These are phyloP conservation scores for Clivina fossor DNA, from an alignment of 2,888 invertebrate genomes.

Conservation along the genomic window DNA sequence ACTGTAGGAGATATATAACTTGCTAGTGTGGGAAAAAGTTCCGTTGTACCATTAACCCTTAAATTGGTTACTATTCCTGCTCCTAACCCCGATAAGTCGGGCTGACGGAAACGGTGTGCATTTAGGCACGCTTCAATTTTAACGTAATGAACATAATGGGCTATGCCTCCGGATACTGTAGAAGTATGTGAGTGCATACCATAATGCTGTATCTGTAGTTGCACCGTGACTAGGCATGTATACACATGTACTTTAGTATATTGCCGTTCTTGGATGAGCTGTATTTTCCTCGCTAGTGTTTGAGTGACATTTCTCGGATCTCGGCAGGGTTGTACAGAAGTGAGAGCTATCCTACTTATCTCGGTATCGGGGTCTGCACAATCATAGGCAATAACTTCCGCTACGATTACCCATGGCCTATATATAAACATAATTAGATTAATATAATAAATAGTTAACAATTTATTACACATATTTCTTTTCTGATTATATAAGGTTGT, in stretches of 20 bases:
- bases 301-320: slow-evolving; percentile 7
- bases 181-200: slow-evolving; percentile 22
- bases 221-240: slow-evolving; percentile 12
- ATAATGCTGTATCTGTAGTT: slow-evolving; percentile 8
- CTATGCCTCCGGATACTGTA: slow-evolving; percentile 9
- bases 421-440: too few relatives aligned
- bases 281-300: not conserved
- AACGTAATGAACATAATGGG: not conserved
- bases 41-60: slow-evolving; percentile 13
- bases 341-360: not conserved
- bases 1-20: slow-evolving; percentile 1
- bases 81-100: slow-evolving; percentile 13
- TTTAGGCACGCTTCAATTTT: slow-evolving; percentile 1
- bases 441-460: too few relatives aligned
- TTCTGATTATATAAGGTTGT: too few relatives aligned
- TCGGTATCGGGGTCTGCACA: slow-evolving; percentile 10
- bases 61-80: slow-evolving; percentile 4
- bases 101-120: slow-evolving; percentile 7
- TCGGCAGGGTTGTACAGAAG: slow-evolving; percentile 2
- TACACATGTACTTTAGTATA: slow-evolving; percentile 14
- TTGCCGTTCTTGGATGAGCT: slow-evolving; percentile 8
- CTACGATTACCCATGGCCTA: too few relatives aligned
- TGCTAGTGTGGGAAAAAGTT: slow-evolving; percentile 15
- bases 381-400: slow-evolving; percentile 9
- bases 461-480: too few relatives aligned